phyloP scores from a whole-genome alignment of 2,888 invertebrate genomes.

The Epistrophe grossulariae region DNA sequence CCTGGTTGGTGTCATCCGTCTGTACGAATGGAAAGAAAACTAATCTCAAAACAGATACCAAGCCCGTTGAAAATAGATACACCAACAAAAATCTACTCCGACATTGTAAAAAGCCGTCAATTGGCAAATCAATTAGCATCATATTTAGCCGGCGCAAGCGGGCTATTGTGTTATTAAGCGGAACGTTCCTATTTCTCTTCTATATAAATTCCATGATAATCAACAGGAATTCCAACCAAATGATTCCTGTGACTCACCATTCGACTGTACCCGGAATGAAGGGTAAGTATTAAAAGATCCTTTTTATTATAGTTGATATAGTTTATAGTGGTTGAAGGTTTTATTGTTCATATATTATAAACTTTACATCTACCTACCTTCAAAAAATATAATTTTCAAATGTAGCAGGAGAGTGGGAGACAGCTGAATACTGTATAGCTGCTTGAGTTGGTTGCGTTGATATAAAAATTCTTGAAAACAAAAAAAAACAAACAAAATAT shows the following conservation, averaged over 20 bases:
- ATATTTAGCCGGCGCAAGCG: slow-evolving; percentile 67
- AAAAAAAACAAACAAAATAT: slow-evolving; percentile 13
- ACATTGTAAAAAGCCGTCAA: slow-evolving; percentile 35
- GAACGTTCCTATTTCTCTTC: slow-evolving; percentile 78
- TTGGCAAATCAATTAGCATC: slow-evolving; percentile 31
- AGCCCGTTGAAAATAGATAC: slow-evolving; percentile 7
- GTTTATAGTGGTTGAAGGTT: slow-evolving; percentile 40
- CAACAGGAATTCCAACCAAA: slow-evolving; percentile 77
- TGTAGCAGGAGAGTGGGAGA: slow-evolving; percentile 56
- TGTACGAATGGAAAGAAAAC: slow-evolving; percentile 16
- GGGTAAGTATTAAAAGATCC: slow-evolving; percentile 78
- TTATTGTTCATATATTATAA: slow-evolving; percentile 32
- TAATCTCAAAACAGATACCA: slow-evolving; percentile 16
- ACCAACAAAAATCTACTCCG: slow-evolving; percentile 34
- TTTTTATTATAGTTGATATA: slow-evolving; percentile 8
- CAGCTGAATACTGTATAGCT: slow-evolving; percentile 53
- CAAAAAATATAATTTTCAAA: slow-evolving; percentile 54
- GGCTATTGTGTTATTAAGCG: slow-evolving; percentile 66
- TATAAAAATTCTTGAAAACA: slow-evolving; percentile 6
- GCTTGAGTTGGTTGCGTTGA: slow-evolving; percentile 62
- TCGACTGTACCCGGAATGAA: slow-evolving; percentile 82
- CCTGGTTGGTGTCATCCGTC: slow-evolving; percentile 17
- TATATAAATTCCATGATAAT: slow-evolving; percentile 79
- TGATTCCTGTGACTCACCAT: slow-evolving; percentile 80
- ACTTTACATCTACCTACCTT: slow-evolving; percentile 41